phyloP scores from a whole-genome alignment of 2,113 vertebrate genomes.

The Equus przewalskii region DNA sequence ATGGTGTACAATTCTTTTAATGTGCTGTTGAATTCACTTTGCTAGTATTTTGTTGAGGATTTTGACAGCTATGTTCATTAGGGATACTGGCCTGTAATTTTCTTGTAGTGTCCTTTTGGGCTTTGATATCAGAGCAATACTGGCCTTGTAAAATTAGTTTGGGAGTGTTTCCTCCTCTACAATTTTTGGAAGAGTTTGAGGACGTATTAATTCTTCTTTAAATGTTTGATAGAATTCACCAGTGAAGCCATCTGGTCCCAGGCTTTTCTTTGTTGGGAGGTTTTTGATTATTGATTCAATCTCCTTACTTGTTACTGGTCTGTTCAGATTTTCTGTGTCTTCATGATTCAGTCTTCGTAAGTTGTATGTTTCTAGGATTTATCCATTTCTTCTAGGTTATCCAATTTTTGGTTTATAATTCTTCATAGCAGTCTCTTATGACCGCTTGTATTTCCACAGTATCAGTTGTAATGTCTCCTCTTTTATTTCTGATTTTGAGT shows the following conservation, averaged over 20 bases:
- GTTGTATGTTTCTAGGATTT: not conserved
- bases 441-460: not conserved
- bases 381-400: not conserved
- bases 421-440: not conserved
- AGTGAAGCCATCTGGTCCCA: not conserved
- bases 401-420: not conserved
- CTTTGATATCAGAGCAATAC: not conserved
- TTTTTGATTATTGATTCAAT: not conserved
- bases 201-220: not conserved
- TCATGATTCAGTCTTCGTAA: not conserved
- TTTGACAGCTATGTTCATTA: not conserved
- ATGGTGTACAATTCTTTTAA: not conserved
- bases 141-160: not conserved
- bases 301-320: not conserved
- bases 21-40: not conserved
- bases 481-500: not conserved
- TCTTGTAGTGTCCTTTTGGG: not conserved
- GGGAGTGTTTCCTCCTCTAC: not conserved
- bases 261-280: not conserved
- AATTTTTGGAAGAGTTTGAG: not conserved
- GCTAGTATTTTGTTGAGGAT: not conserved
- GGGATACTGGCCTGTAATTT: not conserved
- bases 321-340: not conserved
- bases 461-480: not conserved
- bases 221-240: not conserved